A percentile compares a stretch with the other conserved stretches of the same genome.
Conservation (phyloP, 2,797 vertebrate species). For the Channallabes apus region DNA sequence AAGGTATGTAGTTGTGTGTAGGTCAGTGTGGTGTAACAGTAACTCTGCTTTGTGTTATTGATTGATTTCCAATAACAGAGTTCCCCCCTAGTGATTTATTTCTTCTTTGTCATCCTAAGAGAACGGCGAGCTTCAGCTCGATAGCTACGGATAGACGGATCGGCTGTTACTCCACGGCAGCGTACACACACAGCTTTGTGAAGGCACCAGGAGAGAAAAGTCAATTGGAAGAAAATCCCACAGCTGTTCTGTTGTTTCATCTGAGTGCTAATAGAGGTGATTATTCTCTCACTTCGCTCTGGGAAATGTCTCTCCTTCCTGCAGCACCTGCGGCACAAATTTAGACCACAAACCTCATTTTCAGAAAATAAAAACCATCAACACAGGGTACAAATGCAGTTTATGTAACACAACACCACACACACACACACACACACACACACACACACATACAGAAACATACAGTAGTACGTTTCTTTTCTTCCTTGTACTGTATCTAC, state of each 20-base stretch:
- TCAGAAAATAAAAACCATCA: not conserved
- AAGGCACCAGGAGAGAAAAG: constrained; percentile 62
- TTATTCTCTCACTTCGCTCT: constrained; percentile 62
- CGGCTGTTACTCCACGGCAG: not conserved
- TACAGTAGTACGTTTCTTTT: too few relatives aligned
- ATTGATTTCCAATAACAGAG: not conserved
- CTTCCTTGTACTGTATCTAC: not conserved
- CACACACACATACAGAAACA: too few relatives aligned
- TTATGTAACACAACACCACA: not conserved
- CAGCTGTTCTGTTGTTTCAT: constrained; percentile 66
- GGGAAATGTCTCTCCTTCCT: constrained; percentile 66
- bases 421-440: constrained; percentile 17
- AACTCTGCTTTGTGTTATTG: not conserved
- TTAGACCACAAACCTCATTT: not conserved
- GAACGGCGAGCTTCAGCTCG: not conserved
- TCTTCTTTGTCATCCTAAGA: not conserved
- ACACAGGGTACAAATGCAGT: not conserved
- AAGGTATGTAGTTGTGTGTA: not conserved
- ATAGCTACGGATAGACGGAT: not conserved
- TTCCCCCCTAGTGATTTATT: not conserved
- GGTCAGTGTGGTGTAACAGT: not conserved
- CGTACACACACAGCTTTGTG: not conserved
- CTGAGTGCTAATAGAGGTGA: constrained; percentile 65
- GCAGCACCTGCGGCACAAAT: constrained; percentile 14
- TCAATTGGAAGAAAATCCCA: constrained; percentile 75